These are phyloP conservation scores for Formicarius rufipectus DNA, from an alignment of 2,113 vertebrate genomes.

Conservation along the genomic window DNA sequence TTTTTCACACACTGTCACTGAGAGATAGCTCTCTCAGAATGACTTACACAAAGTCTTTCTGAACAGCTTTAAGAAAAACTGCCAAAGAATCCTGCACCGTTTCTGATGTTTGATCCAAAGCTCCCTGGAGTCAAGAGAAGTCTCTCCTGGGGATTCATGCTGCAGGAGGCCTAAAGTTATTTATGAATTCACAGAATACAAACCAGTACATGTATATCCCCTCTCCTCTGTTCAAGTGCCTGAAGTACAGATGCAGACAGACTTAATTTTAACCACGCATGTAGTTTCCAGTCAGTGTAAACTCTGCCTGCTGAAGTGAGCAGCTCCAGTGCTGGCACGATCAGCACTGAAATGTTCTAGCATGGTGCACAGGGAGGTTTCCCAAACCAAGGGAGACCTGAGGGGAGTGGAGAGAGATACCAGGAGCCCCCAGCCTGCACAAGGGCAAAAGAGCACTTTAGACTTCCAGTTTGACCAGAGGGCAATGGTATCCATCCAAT, in stretches of 20 bases:
- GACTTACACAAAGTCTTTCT: not conserved
- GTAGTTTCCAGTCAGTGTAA: not conserved
- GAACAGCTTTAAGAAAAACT: not conserved
- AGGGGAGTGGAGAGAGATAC: not conserved
- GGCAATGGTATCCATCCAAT: not conserved
- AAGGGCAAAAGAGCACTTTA: not conserved
- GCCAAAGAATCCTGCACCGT: not conserved
- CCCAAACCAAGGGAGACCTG: not conserved
- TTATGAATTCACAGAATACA: not conserved
- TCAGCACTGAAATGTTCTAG: too few relatives aligned
- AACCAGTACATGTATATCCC: not conserved
- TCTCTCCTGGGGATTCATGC: not conserved
- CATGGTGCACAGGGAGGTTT: not conserved
- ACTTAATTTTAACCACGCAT: not conserved
- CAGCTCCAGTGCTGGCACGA: not conserved
- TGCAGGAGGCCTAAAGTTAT: not conserved
- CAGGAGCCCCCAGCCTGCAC: not conserved
- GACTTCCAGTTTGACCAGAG: not conserved
- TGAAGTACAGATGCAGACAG: not conserved
- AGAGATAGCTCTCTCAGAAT: not conserved
- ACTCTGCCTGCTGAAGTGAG: not conserved
- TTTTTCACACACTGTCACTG: not conserved
- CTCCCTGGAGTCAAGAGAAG: not conserved
- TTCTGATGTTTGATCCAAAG: not conserved
- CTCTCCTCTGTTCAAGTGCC: accelerated